These are phyloP conservation scores for Takifugu flavidus DNA, from an alignment of 2,113 vertebrate genomes.

Conservation along the genomic window DNA sequence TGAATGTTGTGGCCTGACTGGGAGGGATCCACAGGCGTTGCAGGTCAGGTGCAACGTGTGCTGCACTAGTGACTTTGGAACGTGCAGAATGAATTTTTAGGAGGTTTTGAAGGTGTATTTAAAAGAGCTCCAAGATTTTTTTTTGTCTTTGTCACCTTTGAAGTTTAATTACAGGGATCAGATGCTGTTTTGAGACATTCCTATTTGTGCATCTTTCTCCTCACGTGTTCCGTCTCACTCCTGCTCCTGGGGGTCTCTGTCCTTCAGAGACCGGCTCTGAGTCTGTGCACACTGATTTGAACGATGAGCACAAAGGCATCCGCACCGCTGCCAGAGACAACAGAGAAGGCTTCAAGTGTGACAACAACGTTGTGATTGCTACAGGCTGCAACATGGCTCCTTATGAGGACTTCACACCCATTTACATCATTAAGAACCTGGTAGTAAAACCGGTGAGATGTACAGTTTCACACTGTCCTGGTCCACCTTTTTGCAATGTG, in stretches of 20 bases:
- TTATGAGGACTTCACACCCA: conserved; percentile 41
- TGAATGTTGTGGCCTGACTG: no score
- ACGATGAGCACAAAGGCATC: conserved; percentile 54
- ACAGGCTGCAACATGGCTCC: conserved; percentile 11
- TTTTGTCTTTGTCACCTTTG: no score
- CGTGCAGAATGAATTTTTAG: no score
- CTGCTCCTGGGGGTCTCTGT: not conserved
- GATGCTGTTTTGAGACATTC: no score
- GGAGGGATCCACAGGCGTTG: no score
- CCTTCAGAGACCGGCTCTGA: conserved; percentile 63
- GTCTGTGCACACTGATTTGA: conserved; percentile 53
- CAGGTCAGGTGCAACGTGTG: no score
- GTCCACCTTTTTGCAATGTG: not conserved
- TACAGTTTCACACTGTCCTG: conserved; percentile 1
- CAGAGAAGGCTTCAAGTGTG: conserved; percentile 9
- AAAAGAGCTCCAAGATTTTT: no score
- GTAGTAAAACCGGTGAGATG: conserved; percentile 67
- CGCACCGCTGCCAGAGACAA: conserved; percentile 27
- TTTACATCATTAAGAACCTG: conserved; percentile 68
- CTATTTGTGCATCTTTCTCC: no score
- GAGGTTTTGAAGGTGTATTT: no score
- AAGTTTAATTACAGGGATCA: no score
- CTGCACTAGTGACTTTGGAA: no score
- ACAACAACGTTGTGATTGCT: conserved; percentile 14
- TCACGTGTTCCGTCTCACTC: not conserved